A percentile compares a stretch with the other conserved stretches of the same genome.
phyloP scores from a whole-genome alignment of 2,113 vertebrate species.

The Elephas maximus region DNA sequence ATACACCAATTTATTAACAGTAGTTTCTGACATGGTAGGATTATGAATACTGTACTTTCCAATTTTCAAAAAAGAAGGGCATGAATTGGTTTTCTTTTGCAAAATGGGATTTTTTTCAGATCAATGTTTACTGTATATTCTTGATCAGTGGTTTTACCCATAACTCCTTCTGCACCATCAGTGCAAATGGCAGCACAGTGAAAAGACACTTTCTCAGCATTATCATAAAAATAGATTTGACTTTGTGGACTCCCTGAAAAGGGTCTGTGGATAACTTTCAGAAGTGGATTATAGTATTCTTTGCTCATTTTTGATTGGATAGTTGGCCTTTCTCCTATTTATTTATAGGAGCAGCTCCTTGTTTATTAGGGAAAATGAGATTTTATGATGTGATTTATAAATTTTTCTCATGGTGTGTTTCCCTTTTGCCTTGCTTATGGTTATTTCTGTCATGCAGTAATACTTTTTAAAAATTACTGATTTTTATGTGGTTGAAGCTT shows the following conservation, averaged over 20 bases:
- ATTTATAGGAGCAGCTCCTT: background rate
- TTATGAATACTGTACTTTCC: background rate
- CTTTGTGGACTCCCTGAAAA: background rate
- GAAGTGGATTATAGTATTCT: background rate
- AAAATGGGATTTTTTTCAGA: background rate
- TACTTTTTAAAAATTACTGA: background rate
- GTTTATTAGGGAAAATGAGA: conserved; percentile 1
- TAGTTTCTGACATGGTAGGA: background rate
- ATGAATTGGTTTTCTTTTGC: background rate
- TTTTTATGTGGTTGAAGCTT: conserved; percentile 11
- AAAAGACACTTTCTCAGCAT: conserved; percentile 15
- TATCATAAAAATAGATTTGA: background rate
- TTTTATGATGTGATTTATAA: background rate
- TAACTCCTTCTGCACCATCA: background rate
- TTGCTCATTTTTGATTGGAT: background rate
- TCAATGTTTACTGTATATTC: background rate
- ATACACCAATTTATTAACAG: background rate
- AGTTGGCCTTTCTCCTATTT: background rate
- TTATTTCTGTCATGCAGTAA: background rate
- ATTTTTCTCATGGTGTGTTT: background rate
- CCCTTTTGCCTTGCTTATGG: background rate
- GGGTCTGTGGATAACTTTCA: background rate
- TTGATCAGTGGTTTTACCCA: background rate
- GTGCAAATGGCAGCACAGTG: background rate
- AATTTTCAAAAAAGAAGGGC: background rate